Evolutionary conservation across 2,797 vertebrate genomes (phyloP), one percentile per base, ranked within the genome.

Genomic region (Helarctos malayanus): DNA sequence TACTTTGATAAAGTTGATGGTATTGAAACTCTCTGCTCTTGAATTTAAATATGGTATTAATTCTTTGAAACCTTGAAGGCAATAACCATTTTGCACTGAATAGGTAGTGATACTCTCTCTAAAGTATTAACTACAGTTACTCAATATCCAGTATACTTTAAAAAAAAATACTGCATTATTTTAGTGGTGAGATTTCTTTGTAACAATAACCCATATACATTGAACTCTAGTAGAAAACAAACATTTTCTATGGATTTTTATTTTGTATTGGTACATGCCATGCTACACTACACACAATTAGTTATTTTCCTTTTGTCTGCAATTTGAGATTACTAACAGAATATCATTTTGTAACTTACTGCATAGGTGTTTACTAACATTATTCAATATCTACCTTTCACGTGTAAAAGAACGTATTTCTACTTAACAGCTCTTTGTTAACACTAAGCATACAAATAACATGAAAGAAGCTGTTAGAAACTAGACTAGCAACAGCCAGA

Each of bases 1-100:
- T 49, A 59, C 83, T 92, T 91, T 95, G 41, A 69, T 89, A 83
- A 89, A 73, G 9, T 38, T 82, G n/a, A 79, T 82, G 52, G 78
- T 82, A 1, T 15, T 35, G 19, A 93, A 95, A 79, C 6, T 85
- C 29, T 79, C 3, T 89, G 19, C 12, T 85, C 35, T 83, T 92
- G 23, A 79, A 89, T 68, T 86, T 89, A 79, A 92, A 16, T 4
- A 32, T 82, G 23, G 2, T n/a, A 73, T 91, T 95, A 91, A 59
- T 71, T 93, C 5, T 82, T 79, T 73, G n/a, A 68, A 95, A 63
- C 19, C 7, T 69, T 56, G 21, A 73, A 83, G 56, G 5, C 16
- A 85, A 87, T 21, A 59, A 11, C 6, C 19, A 15, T 65, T 87
- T 69, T 3, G 29, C 1, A 32, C 14, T 29, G 45, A 79, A 29